Evolutionary conservation across 2,888 invertebrate species (phyloP).

Genomic region (Cactoblastis cactorum): DNA sequence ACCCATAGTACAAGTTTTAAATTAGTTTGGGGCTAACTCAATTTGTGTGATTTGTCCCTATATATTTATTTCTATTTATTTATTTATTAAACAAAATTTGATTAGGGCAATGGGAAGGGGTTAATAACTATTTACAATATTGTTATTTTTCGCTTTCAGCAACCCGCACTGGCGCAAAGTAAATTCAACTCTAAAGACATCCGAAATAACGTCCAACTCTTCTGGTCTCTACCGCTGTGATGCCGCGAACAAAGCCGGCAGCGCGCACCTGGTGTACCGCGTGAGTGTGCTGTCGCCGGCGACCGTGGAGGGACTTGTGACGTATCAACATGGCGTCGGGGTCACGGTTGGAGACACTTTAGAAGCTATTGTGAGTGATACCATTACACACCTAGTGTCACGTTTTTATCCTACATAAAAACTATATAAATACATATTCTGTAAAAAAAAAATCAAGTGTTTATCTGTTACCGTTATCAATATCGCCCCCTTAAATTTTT

Average conservation of each 20-base stretch:
- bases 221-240: constrained; percentile 79
- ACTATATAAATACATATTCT: no score
- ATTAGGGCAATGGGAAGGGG: no score
- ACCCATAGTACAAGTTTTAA: no score
- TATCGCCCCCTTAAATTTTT: no score
- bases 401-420: no score
- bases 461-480: no score
- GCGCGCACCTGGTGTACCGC: constrained; percentile 66
- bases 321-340: constrained; percentile 35
- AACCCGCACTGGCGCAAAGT: constrained; percentile 42
- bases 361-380: constrained; percentile 44
- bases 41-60: no score
- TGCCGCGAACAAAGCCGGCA: constrained; percentile 81
- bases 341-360: constrained; percentile 29
- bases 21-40: neutral
- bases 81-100: no score
- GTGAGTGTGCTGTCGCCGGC: constrained; percentile 64
- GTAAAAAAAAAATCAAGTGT: no score
- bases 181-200: constrained; percentile 37
- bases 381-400: no score
- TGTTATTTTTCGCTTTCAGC: constrained; percentile 12
- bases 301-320: constrained; percentile 35
- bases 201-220: constrained; percentile 41
- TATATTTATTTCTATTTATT: neutral
- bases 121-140: no score